These are phyloP conservation scores for Anser cygnoides DNA, from an alignment of 2,113 vertebrate species.

Conservation along the genomic window DNA sequence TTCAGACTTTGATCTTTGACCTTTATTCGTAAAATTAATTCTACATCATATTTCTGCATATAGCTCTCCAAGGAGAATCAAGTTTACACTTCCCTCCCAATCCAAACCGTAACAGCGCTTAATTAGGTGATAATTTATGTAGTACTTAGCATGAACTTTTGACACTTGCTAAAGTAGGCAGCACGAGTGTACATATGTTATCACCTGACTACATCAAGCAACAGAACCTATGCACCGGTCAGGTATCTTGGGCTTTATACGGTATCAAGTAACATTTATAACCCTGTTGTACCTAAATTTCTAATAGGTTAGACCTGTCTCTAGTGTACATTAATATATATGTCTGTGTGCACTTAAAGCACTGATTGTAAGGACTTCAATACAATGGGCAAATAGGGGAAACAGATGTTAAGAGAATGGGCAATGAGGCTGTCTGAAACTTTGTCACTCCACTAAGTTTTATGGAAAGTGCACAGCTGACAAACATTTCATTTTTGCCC, in stretches of 20 bases:
- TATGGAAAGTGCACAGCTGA: background rate
- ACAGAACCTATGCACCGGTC: constrained; percentile 18
- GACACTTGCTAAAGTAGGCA: constrained; percentile 74
- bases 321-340: constrained; percentile 64
- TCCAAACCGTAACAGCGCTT: constrained; percentile 79
- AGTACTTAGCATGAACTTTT: constrained; percentile 82
- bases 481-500: background rate
- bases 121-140: constrained; percentile 87
- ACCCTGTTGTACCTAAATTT: constrained; percentile 70
- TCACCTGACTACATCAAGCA: constrained; percentile 80
- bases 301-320: constrained; percentile 62
- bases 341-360: constrained; percentile 39
- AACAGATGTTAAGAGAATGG: constrained; percentile 56
- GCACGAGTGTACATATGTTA: constrained; percentile 75
- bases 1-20: constrained; percentile 75
- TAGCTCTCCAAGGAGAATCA: constrained; percentile 81
- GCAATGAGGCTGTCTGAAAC: background rate
- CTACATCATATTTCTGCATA: constrained; percentile 81
- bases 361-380: constrained; percentile 45
- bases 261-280: constrained; percentile 74
- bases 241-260: constrained; percentile 78
- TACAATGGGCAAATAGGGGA: constrained; percentile 50
- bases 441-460: background rate
- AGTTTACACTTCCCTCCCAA: constrained; percentile 76
- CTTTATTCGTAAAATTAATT: constrained; percentile 77